Evolutionary conservation across 1,140 invertebrate genomes (phyloP).

Genomic region (Zaprionus camerounensis): DNA sequence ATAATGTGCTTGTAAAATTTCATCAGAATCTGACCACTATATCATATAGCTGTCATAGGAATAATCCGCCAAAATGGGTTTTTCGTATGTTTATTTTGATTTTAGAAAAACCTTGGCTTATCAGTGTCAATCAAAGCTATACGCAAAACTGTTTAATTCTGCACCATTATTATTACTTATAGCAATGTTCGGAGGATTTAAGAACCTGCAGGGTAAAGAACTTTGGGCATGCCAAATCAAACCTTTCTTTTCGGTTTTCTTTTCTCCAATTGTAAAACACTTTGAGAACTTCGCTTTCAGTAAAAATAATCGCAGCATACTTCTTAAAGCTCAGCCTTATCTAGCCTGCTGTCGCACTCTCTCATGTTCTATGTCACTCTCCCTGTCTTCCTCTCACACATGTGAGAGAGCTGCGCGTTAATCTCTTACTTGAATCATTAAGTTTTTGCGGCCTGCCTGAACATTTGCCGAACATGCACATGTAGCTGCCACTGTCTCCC

Average conservation of each 20-base stretch:
- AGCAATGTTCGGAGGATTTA: no score
- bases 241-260: not conserved
- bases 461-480: not conserved
- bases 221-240: not conserved
- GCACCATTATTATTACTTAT: no score
- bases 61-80: no score
- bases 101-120: no score
- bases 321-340: not conserved
- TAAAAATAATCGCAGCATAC: not conserved
- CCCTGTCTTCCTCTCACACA: not conserved
- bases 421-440: slow-evolving; percentile 15
- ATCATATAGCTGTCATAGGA: no score
- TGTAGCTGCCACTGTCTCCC: not conserved
- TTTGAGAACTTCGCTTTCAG: not conserved
- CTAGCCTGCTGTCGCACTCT: not conserved
- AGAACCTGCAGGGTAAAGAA: no score
- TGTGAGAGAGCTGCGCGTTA: not conserved
- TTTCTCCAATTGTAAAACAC: not conserved
- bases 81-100: no score
- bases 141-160: no score
- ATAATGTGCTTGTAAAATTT: no score
- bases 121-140: no score
- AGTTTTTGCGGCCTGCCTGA: slow-evolving; percentile 1
- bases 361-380: not conserved
- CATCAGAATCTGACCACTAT: no score